These are phyloP conservation scores for Drosophila suzukii DNA, from an alignment of 1,140 invertebrate genomes.

Conservation along the genomic window DNA sequence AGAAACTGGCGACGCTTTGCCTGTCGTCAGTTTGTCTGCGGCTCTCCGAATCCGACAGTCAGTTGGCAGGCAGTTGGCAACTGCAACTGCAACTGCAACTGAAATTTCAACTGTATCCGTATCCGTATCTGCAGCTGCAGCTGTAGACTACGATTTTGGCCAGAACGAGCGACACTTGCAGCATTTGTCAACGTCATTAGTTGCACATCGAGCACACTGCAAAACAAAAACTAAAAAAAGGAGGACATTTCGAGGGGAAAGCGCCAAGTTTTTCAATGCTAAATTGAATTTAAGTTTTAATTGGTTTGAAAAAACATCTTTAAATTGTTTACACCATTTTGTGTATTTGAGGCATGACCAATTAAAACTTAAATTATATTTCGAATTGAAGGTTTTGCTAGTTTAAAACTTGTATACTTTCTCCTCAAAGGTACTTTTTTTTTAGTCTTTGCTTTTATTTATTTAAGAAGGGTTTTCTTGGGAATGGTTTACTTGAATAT, in stretches of 20 bases:
- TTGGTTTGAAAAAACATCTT: neutral
- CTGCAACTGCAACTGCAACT: slow-evolving; percentile 10
- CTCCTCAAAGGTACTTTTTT: too few relatives aligned
- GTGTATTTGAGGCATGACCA: too few relatives aligned
- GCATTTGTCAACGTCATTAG: slow-evolving; percentile 50
- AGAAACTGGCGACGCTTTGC: slow-evolving; percentile 43
- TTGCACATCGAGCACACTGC: slow-evolving; percentile 13
- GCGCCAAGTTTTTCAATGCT: neutral
- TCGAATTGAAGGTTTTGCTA: too few relatives aligned
- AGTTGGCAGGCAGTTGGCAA: slow-evolving; percentile 45
- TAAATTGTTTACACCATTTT: too few relatives aligned
- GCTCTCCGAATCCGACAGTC: slow-evolving; percentile 24
- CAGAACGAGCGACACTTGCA: slow-evolving; percentile 1
- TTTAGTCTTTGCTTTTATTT: too few relatives aligned
- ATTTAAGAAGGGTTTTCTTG: too few relatives aligned
- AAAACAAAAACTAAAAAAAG: neutral
- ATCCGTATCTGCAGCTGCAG: neutral
- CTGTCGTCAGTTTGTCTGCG: slow-evolving; percentile 62
- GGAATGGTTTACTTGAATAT: too few relatives aligned
- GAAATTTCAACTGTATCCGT: slow-evolving; percentile 10
- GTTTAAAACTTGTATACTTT: too few relatives aligned
- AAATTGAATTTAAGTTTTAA: slow-evolving; percentile 1
- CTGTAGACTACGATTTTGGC: slow-evolving; percentile 16
- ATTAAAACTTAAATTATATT: neutral
- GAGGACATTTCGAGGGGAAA: neutral